These are phyloP conservation scores for Xyrauchen texanus DNA, from an alignment of 2,113 vertebrate species.

Conservation along the genomic window DNA sequence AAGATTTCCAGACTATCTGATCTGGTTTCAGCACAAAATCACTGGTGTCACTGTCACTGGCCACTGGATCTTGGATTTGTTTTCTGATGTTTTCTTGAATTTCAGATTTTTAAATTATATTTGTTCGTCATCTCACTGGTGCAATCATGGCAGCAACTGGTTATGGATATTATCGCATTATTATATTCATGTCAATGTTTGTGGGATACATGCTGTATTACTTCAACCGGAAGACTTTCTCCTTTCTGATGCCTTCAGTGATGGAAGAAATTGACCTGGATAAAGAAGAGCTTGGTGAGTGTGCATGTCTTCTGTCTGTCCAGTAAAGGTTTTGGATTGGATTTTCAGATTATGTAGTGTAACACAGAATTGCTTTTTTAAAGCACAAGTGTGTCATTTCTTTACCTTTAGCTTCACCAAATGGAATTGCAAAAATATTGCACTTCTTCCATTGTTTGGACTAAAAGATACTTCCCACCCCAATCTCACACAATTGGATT, in stretches of 20 bases:
- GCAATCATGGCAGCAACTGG: slow-evolving; percentile 74
- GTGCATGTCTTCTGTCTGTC: neutral
- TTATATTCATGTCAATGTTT: slow-evolving; percentile 91
- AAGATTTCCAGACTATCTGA: neutral
- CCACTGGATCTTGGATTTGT: neutral
- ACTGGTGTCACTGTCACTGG: too few relatives aligned
- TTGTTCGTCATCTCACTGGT: neutral
- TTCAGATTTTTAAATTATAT: neutral
- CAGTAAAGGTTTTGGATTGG: neutral
- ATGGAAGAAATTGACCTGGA: slow-evolving; percentile 91
- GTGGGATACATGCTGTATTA: slow-evolving; percentile 92
- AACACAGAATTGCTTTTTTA: neutral
- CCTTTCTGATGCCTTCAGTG: slow-evolving; percentile 93
- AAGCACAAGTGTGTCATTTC: too few relatives aligned
- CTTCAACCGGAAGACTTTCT: slow-evolving; percentile 97
- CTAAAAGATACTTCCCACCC: too few relatives aligned
- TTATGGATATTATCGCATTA: slow-evolving; percentile 81
- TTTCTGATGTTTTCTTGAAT: too few relatives aligned
- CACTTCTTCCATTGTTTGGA: too few relatives aligned
- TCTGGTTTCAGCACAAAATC: too few relatives aligned
- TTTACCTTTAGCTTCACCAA: too few relatives aligned
- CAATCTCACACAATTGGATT: too few relatives aligned
- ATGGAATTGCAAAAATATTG: too few relatives aligned
- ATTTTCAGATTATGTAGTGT: neutral
- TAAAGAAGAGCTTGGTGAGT: slow-evolving; percentile 94